A percentile compares a stretch with the other conserved stretches of the same genome.
Evolutionary conservation across 37 sponge, comb jelly and placozoan species (phyloP).

Genomic region (Petrosia ficiformis): DNA sequence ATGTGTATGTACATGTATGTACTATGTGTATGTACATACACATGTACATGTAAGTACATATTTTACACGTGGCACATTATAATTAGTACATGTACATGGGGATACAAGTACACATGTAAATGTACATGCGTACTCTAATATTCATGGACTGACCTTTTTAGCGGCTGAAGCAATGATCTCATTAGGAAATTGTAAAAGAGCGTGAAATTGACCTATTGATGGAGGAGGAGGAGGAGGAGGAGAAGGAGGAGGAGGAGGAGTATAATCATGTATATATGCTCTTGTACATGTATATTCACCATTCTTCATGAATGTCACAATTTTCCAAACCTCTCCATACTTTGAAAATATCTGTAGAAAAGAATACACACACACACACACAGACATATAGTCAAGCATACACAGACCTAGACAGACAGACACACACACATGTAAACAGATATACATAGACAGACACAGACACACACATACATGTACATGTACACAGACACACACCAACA

Average conservation of each 20-base stretch:
- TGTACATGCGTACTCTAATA: neutral
- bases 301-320: slow-evolving; percentile 92
- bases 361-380: slow-evolving; percentile 2
- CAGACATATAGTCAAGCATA: slow-evolving; percentile 24
- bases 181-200: slow-evolving; percentile 69
- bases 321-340: slow-evolving; percentile 79
- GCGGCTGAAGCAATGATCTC: slow-evolving; percentile 51
- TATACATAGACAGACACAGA: slow-evolving; percentile 13
- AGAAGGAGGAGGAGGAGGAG: too few relatives aligned
- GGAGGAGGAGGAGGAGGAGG: neutral
- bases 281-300: slow-evolving; percentile 62
- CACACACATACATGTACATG: neutral
- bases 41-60: too few relatives aligned
- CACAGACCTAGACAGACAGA: slow-evolving; percentile 29
- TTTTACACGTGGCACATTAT: too few relatives aligned
- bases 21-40: neutral
- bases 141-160: slow-evolving; percentile 46
- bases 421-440: slow-evolving; percentile 14
- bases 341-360: slow-evolving; percentile 75
- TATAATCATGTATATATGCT: too few relatives aligned
- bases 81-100: neutral
- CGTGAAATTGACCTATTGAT: slow-evolving; percentile 71
- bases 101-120: slow-evolving; percentile 1
- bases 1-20: too few relatives aligned
- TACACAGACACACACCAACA: slow-evolving; percentile 9